Percentiles rank a stretch among this genome's conserved stretches.
Conservation (phyloP, 2,888 invertebrate genomes). For the Caenorhabditis sp. region DNA sequence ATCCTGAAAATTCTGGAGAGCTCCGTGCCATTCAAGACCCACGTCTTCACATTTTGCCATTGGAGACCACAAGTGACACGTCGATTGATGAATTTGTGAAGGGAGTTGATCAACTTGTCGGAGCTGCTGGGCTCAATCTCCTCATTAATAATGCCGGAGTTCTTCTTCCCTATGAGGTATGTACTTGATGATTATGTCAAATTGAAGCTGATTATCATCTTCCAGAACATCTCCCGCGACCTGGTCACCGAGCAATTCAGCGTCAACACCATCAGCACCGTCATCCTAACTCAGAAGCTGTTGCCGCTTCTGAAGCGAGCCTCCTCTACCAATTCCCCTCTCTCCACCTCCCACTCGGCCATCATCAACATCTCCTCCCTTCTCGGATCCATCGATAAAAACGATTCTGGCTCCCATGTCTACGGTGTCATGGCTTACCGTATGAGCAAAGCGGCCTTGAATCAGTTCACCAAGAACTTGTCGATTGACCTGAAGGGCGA, state of each 20-base stretch:
- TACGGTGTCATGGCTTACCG: slow-evolving; percentile 53
- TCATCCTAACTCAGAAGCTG: slow-evolving; percentile 13
- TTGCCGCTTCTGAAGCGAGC: slow-evolving; percentile 9
- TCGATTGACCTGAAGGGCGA: slow-evolving; percentile 60
- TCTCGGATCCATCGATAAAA: slow-evolving; percentile 46
- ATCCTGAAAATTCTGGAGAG: slow-evolving; percentile 85
- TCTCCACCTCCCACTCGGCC: slow-evolving; percentile 13
- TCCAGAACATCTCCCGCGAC: no score
- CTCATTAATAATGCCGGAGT: slow-evolving; percentile 59
- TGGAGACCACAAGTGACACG: slow-evolving; percentile 59
- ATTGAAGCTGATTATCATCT: no score
- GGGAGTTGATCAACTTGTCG: slow-evolving; percentile 29
- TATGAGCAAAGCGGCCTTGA: slow-evolving; percentile 73
- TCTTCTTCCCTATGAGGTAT: neutral
- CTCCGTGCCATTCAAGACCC: slow-evolving; percentile 25
- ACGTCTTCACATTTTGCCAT: slow-evolving; percentile 56
- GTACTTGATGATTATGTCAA: neutral
- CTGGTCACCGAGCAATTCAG: slow-evolving; percentile 1
- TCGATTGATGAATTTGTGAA: slow-evolving; percentile 56
- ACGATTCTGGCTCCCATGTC: slow-evolving; percentile 44
- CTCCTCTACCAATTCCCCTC: neutral
- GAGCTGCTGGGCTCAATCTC: slow-evolving; percentile 26
- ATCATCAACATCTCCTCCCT: slow-evolving; percentile 53
- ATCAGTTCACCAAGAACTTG: slow-evolving; percentile 70
- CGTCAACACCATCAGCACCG: slow-evolving; percentile 1